These are phyloP conservation scores for Chionoecetes opilio DNA, from an alignment of 1,140 invertebrate genomes.

Conservation along the genomic window DNA sequence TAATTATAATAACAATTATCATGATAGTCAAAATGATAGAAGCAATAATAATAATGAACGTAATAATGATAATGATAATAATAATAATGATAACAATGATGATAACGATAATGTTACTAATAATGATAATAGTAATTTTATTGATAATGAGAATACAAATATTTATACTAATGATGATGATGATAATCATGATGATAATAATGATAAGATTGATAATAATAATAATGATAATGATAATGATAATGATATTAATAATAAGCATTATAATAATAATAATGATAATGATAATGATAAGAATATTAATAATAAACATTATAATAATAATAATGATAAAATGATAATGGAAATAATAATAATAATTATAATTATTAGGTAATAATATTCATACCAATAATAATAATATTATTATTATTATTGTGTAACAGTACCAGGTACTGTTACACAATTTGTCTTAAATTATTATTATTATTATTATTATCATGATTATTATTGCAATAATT, in stretches of 20 bases:
- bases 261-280: conserved; percentile 11
- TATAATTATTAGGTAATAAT: background rate
- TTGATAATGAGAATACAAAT: too few species aligned
- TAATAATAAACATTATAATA: background rate
- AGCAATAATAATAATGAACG: background rate
- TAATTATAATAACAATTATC: background rate
- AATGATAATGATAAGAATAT: background rate
- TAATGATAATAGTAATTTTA: background rate
- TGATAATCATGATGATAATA: too few species aligned
- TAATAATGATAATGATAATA: too few species aligned
- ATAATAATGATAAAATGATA: background rate
- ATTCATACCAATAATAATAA: background rate
- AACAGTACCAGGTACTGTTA: background rate
- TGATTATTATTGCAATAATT: background rate
- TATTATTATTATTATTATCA: conserved; percentile 3
- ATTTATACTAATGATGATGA: too few species aligned
- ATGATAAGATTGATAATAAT: too few species aligned
- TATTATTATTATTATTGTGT: background rate
- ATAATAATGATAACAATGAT: background rate
- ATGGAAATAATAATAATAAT: background rate
- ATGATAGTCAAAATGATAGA: background rate
- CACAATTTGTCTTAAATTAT: background rate
- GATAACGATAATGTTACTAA: background rate
- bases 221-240: too few species aligned
- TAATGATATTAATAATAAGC: background rate